These are phyloP conservation scores for Myanophis thanlyinensis DNA, from an alignment of 2,113 vertebrate genomes.

Conservation along the genomic window DNA sequence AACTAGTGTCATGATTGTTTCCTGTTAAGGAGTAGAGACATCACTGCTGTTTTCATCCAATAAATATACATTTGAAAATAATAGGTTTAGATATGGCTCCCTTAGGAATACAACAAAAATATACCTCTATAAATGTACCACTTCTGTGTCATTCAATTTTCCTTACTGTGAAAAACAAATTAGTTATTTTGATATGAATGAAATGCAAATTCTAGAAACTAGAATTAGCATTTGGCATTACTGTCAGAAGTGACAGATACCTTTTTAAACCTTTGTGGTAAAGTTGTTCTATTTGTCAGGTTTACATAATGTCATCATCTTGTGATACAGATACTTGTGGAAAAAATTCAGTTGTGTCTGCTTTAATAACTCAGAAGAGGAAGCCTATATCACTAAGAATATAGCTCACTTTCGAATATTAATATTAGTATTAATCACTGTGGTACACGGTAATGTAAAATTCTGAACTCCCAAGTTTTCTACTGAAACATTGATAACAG, in stretches of 20 bases:
- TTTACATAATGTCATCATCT: background rate
- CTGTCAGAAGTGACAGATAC: background rate
- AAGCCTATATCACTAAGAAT: background rate
- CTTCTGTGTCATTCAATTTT: background rate
- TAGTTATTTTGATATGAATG: background rate
- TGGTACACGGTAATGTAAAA: background rate
- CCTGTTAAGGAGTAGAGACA: background rate
- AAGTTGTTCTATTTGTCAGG: background rate
- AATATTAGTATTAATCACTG: too few species aligned
- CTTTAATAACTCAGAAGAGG: background rate
- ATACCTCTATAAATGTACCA: background rate
- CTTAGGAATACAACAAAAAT: background rate
- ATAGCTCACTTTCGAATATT: background rate
- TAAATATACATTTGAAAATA: background rate
- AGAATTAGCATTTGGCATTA: background rate
- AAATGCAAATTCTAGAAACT: background rate
- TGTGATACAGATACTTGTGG: background rate
- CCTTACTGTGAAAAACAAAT: background rate
- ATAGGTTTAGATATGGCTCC: background rate
- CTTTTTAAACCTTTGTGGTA: background rate
- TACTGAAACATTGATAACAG: background rate
- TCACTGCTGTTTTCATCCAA: background rate
- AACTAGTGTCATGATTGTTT: background rate
- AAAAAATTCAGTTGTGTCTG: background rate
- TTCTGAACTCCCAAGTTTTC: background rate